Base-by-base conservation (phyloP, 2,113 vertebrate species). In the Tragulus kanchil region DNA sequence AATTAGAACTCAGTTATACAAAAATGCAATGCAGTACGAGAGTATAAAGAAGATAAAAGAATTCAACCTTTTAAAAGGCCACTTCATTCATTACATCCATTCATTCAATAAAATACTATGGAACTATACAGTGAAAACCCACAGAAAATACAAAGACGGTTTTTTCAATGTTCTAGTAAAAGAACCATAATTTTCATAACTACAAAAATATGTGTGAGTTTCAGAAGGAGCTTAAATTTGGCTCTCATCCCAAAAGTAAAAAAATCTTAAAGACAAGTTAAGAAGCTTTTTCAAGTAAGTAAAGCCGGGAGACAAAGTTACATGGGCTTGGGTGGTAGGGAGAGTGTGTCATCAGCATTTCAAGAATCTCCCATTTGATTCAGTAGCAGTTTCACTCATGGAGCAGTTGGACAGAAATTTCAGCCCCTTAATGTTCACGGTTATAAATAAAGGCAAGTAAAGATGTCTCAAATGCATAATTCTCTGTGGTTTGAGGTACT, bases 161-260 rank as follows among this genome's bases (percentile, higher is more conserved):
- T 75, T 89, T 25, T 93, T 65, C 23, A 89, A 56, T 77, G 73
- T 90, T 89, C 67, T 94, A 58, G 77, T 59, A 95, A 90, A 96
- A 62, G 19, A 86, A 92, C 59, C 15, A 81, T 95, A 54, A 94
- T 90, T 96, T 92, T 79, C 65, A 94, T 88, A n/a, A 91, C 56
- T 94, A 50, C 2, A 83, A 48, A 93, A 93, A 90, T 64, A 94
- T 52, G 4, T 45, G 42, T 61, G 59, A 36, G 21, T 69, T 58
- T 31, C 21, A 82, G 26, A 77, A 94, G 65, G 23, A 71, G 21
- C 78, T 83, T 59, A 92, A 94, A 89, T 56, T 93, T 95, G 73
- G 79, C 48, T 85, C 42, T 89, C 52, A 96, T 56, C 16, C 28
- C 42, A n/a, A 92, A 96, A 88, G 77, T 45, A 89, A 94, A 89